A percentile compares a stretch with the other conserved stretches of the same genome.
These are phyloP conservation scores for Genyomyrus donnyi DNA, from an alignment of 2,113 vertebrate species.

Conservation along the genomic window DNA sequence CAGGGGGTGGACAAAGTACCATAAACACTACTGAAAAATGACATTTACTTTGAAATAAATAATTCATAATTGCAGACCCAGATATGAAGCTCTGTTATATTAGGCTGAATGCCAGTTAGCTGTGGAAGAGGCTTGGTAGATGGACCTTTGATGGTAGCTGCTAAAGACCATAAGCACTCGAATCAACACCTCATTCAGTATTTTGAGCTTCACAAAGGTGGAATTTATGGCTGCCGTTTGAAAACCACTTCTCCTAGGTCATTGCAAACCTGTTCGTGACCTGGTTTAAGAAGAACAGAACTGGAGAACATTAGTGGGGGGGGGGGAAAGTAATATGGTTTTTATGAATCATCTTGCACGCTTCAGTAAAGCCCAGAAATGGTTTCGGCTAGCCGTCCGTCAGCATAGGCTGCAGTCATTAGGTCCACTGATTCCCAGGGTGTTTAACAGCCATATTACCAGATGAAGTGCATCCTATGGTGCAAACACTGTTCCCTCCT, in stretches of 20 bases:
- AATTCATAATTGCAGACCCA: neutral
- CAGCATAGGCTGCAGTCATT: neutral
- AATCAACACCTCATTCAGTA: neutral
- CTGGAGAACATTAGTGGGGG: neutral
- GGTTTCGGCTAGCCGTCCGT: neutral
- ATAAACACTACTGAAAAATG: neutral
- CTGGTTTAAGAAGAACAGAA: neutral
- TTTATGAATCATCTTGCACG: neutral
- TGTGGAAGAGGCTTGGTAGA: neutral
- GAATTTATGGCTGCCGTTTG: neutral
- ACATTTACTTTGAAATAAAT: neutral
- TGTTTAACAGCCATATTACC: neutral
- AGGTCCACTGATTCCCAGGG: neutral
- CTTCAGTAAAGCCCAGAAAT: neutral
- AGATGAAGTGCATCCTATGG: neutral
- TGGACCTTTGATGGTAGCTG: neutral
- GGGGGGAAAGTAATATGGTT: neutral
- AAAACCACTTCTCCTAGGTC: neutral
- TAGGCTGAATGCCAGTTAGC: neutral
- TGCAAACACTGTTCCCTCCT: neutral
- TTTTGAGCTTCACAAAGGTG: neutral
- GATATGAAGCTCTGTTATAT: neutral
- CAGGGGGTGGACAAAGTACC: neutral
- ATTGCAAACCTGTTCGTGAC: neutral
- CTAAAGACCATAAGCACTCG: neutral